Base-by-base conservation (phyloP, 2,888 invertebrate genomes). In the Leptopterna dolabrata region DNA sequence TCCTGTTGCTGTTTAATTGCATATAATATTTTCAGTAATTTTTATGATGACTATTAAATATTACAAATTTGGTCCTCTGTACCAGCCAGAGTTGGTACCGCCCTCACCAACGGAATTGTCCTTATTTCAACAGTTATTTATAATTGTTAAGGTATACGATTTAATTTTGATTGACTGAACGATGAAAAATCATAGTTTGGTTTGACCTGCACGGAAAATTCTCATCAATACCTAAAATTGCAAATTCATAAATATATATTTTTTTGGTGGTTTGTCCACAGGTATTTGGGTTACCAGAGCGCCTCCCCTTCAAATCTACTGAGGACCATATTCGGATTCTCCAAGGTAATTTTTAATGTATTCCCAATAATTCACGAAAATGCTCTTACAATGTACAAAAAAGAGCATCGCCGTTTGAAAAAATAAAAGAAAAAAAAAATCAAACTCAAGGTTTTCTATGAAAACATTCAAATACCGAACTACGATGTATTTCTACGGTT, bases 61-160 rank as follows among this genome's bases (percentile, higher is more conserved):
- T 71, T 45, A 47, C 45, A 73, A 36, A 16, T 43, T 87, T 88
- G 88, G 88, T 88, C 88, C 88, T 88, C 88, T 81, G 87, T 88
- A 87, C 87, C 88, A 88, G 88, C 88, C 45, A n/a, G 19, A 78
- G 78, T 78, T 45, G 78, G 84, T 85, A 36, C 70, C 47, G 14
- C 45, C 45, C 78, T 73, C 63, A 76, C 43, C 76, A 76, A 76
- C 76, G 30, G 19, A 63, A 11, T 9, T 63, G 27, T 63, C 27
- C 0, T 63, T 27, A 63, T 9, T 9, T 63, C 24, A 63, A 63
- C 11, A 63, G 24, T 63, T 63, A 4, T 11, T 63, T 24, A 24
- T 63, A 63, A 24, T 63, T 24, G 24, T 63, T 63, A 36, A 36
- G 7, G 7, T 63, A 63, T 24, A 63, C 24, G 63, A 63, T 4